These are phyloP conservation scores for Laupala kohalensis DNA, from an alignment of 1,140 invertebrate species.

Conservation along the genomic window DNA sequence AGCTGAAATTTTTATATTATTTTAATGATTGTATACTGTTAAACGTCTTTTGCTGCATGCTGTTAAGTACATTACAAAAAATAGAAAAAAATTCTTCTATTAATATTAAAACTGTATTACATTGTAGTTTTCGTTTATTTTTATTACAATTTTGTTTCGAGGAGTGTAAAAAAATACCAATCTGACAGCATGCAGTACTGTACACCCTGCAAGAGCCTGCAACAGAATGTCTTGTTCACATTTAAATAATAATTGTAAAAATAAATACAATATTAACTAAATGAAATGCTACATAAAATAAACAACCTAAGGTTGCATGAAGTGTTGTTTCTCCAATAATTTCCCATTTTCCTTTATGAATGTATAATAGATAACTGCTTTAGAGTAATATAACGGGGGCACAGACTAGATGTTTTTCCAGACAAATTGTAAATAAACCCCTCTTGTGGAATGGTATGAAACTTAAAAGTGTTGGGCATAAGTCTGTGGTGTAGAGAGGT, in stretches of 20 bases:
- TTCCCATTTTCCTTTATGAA: too few species aligned
- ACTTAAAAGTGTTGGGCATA: too few species aligned
- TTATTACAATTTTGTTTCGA: too few species aligned
- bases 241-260: conserved; percentile 5
- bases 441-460: too few species aligned
- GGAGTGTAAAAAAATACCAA: too few species aligned
- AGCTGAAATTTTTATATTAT: conserved; percentile 1
- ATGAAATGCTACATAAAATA: conserved; percentile 8
- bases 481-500: too few species aligned
- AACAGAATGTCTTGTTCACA: not conserved
- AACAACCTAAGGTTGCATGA: conserved; percentile 1
- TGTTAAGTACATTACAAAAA: not conserved
- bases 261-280: conserved; percentile 4
- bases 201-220: conserved; percentile 1
- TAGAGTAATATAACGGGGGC: too few species aligned
- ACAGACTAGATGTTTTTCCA: too few species aligned
- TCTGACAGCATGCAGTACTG: not conserved
- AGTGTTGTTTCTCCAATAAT: not conserved
- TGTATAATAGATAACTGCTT: too few species aligned
- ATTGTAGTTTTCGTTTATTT: too few species aligned
- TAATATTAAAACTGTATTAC: not conserved
- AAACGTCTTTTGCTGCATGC: not conserved
- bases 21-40: not conserved
- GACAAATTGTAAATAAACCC: too few species aligned
- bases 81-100: too few species aligned